These are phyloP conservation scores for Pachycephala philippinensis DNA, from an alignment of 2,113 vertebrate genomes.

Conservation along the genomic window DNA sequence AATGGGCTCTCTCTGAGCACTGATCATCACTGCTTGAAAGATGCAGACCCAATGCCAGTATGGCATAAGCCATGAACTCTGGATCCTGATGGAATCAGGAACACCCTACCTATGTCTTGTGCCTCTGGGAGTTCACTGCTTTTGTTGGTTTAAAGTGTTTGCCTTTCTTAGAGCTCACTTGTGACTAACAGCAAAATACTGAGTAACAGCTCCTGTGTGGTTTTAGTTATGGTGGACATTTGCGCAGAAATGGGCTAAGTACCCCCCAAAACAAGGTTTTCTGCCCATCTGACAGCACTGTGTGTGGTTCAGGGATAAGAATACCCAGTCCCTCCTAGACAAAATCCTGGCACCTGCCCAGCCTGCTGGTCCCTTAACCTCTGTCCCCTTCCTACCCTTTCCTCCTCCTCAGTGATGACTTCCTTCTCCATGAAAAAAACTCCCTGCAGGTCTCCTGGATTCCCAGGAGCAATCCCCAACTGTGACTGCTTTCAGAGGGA, in stretches of 20 bases:
- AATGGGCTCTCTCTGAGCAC: neutral
- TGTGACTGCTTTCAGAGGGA: neutral
- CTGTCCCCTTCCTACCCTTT: neutral
- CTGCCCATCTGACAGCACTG: neutral
- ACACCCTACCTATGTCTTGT: rapidly evolving
- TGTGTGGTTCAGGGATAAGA: neutral
- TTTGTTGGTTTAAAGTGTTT: neutral
- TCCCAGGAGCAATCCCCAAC: neutral
- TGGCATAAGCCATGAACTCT: neutral
- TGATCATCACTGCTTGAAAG: neutral
- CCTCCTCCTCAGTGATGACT: neutral
- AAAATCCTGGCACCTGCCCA: neutral
- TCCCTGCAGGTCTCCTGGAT: neutral
- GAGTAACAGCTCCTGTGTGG: neutral
- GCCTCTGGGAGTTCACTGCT: neutral
- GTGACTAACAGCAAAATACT: neutral
- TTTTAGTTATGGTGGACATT: neutral
- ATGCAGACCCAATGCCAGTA: neutral
- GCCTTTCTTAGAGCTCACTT: neutral
- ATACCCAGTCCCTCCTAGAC: neutral
- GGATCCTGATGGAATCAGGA: neutral
- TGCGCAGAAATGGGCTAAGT: neutral
- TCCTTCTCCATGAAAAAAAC: neutral
- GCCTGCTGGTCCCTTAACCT: neutral
- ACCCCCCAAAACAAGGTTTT: neutral